Evolutionary conservation across 2,888 invertebrate genomes (phyloP), one percentile per base, ranked within the genome.

Genomic region (Sclerodermus sp.): DNA sequence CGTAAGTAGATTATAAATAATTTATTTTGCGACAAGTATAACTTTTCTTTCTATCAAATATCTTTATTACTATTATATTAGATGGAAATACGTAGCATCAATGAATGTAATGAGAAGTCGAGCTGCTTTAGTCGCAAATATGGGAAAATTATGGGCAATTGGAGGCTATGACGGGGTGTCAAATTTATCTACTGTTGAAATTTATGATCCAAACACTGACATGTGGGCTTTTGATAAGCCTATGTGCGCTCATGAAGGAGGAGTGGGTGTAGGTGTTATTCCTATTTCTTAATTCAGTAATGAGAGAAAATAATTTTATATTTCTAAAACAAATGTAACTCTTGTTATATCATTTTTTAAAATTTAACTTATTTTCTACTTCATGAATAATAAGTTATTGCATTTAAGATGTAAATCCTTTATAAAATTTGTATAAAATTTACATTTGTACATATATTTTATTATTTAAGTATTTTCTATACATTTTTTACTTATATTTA

Each of bases 171-270:
- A 88, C 70, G 93, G 93, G 1, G 85, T 88, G 54, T 84, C 87
- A 0, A 93, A 93, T 79, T 80, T 93, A 12, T 86, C 88, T 8
- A 87, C 90, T 0, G 90, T 93, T n/a, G 93, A 93, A 77, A 86
- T 90, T 9, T 93, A 91, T 69, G 88, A 91, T 76, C 90, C 91
- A 1, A 80, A 82, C 58, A 81, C 80, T 4, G 85, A 91, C 71
- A 81, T 81, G 17, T 92, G 91, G 92, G 83, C 82, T 2, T 88
- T 87, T 71, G 87, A 86, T 13, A 83, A 88, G 1, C 82, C 88
- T 0, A 92, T 93, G 91, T 86, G 87, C 62, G 90, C 89, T 1
- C 93, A 93, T 73, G 93, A 93, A 73, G 93, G 93, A 1, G 93
- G 93, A 1, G 93, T 93, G 0, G 92, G 92, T n/a, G 88, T 91